A percentile compares a stretch with the other conserved stretches of the same genome.
Conservation (phyloP, 1,140 invertebrate genomes). For the Brachionus rubens region DNA sequence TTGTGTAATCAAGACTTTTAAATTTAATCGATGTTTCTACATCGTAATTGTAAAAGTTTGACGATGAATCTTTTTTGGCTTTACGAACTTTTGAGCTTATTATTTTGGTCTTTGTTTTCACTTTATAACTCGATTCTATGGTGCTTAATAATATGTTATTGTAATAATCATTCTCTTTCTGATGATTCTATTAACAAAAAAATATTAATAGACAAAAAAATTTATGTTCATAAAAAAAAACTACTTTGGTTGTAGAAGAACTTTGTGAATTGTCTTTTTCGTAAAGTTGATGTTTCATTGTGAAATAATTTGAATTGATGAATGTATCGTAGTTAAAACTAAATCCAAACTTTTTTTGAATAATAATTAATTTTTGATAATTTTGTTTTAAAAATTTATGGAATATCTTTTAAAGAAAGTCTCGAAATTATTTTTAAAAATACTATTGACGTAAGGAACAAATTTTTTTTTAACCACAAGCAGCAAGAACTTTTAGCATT, state of each 20-base stretch:
- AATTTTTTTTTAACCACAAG: no score
- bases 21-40: not conserved
- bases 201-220: not conserved
- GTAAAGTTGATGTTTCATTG: not conserved
- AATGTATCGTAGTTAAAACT: not conserved
- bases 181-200: not conserved
- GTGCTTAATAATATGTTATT: constrained; percentile 5
- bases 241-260: no score
- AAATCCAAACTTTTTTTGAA: constrained; percentile 1
- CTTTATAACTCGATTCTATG: not conserved
- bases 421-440: no score
- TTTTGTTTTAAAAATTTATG: not conserved
- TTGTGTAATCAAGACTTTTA: not conserved
- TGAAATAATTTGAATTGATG: constrained; percentile 8
- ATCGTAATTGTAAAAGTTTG: not conserved
- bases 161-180: not conserved
- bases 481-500: no score
- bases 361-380: not conserved
- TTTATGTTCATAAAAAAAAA: no score
- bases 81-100: not conserved
- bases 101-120: not conserved
- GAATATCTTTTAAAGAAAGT: not conserved
- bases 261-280: no score
- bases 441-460: no score
- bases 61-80: not conserved